Evolutionary conservation across 2,888 invertebrate species (phyloP), one percentile per base, ranked within the genome.

Genomic region (Polydrusus pterygomalis): DNA sequence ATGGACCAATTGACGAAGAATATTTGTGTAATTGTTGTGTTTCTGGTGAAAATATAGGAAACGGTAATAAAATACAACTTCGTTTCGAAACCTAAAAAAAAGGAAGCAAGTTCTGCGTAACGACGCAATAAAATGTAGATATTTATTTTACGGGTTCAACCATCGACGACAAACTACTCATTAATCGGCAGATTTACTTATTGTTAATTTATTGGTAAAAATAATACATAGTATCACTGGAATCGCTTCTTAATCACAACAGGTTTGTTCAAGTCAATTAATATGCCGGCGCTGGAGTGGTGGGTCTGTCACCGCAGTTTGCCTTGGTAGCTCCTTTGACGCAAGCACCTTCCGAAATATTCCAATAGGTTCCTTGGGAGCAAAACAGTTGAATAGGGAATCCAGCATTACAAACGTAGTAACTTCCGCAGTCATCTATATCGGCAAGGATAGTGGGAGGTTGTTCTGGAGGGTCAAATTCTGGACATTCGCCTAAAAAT

Each of bases 381-480:
- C 54, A 54, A 30, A 25, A 54, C 25, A 25, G 11, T 30, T 54
- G 54, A 54, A 54, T 54, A 1, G 54, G 30, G 1, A 8, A 10
- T 3, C 54, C 54, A 54, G 54, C 54, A 30, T 54, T 54, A 30
- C 54, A 54, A 30, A 54, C 25, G 8, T 30, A 54, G 30, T 54
- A 54, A n/a, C 25, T n/a, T 5, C 54, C 54, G n/a, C 54, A 54
- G 8, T 54, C 9, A 2, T 54, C 54, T 25, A 6, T n/a, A 13
- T 54, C 54, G 25, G 54, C 13, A 20, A 54, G 54, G 3, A 54
- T 25, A 30, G 20, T 20, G 7, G 54, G 30, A n/a, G 54, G 54
- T 30, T 54, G n/a, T 30, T 54, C 54, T 54, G 25, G 30, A n/a
- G 54, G 54, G n/a, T 54, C 54, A 9, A 25, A n/a, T 54, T 54